Conservation (phyloP, 2,113 vertebrate species). For the Dromiciops gliroides region DNA sequence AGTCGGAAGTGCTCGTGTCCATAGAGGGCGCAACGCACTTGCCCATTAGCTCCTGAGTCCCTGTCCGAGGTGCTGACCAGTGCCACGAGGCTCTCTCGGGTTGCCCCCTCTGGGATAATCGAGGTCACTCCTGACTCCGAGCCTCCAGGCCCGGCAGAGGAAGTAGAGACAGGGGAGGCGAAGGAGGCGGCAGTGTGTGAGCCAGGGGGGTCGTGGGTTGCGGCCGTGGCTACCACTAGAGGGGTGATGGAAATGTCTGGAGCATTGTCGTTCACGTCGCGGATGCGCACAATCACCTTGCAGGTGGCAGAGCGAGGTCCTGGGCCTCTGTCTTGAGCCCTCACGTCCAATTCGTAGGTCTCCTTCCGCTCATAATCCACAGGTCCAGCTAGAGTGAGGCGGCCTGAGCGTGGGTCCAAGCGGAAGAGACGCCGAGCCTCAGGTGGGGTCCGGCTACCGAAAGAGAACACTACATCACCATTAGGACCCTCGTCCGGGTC, state of each 20-base stretch:
- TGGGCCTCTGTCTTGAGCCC: conserved; percentile 91
- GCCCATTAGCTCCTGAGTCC: conserved; percentile 92
- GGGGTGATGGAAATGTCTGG: conserved; percentile 94
- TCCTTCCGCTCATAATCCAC: conserved; percentile 94
- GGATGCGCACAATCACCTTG: conserved; percentile 92
- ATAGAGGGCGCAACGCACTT: conserved; percentile 92
- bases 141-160: conserved; percentile 68
- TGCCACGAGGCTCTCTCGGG: conserved; percentile 93
- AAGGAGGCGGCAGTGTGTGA: conserved; percentile 83
- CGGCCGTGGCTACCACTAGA: conserved; percentile 85
- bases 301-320: conserved; percentile 91
- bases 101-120: conserved; percentile 86
- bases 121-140: conserved; percentile 74
- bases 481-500: conserved; percentile 94
- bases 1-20: conserved; percentile 94
- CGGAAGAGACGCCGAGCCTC: conserved; percentile 93
- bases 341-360: conserved; percentile 94
- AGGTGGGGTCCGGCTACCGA: conserved; percentile 90
- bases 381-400: conserved; percentile 87
- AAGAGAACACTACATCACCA: conserved; percentile 92
- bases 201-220: conserved; percentile 83
- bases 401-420: conserved; percentile 91
- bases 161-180: conserved; percentile 74
- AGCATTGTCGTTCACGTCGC: conserved; percentile 95
- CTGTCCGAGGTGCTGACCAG: conserved; percentile 95